Base-by-base conservation (phyloP, 2,113 vertebrate genomes). In the Pheucticus melanocephalus region DNA sequence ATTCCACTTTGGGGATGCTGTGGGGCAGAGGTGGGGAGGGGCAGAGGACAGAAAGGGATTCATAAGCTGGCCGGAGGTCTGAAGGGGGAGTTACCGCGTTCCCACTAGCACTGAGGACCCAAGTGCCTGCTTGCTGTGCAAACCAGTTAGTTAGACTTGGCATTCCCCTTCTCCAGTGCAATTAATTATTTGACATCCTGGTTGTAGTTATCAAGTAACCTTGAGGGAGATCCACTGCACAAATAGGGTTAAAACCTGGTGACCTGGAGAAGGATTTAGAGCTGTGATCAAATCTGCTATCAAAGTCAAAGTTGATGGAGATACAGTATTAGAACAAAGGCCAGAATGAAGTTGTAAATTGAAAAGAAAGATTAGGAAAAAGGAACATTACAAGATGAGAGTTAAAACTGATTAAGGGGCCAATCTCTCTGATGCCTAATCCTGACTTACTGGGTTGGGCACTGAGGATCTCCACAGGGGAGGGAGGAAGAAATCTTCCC, bases 321-420 rank as follows among this genome's bases (percentile, higher is more conserved):
- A 84, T 90, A 89, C 92, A 94, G 88, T 88, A 77, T 88, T 31
- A 66, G 75, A 86, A 86, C 78, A 91, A 92, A 95, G 70, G 59
- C 73, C 57, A 60, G 82, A 94, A 94, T 61, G 54, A 85, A 95
- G 69, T 30, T 82, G 86, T 91, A 94, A 96, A 96, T 91, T 96
- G 78, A 80, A 94, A 91, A 44, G 63, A 77, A 85, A 91, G 90
- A 87, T 87, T 64, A 87, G 81, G 13, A 72, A 81, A 95, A 90
- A 66, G 50, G 83, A 83, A 84, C 48, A 30, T 87, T 93, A 95
- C 88, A 82, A 94, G 77, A 93, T 33, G 50, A 60, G 86, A 90
- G 73, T 91, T 96, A 86, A 69, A 95, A 95, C 89, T 95, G 95
- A 95, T 96, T 95, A 92, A 94, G 91, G 87, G 87, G 78, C 84